These are phyloP conservation scores for Enteromius afrohamiltoni DNA, from an alignment of 2,797 vertebrate genomes.

Conservation along the genomic window DNA sequence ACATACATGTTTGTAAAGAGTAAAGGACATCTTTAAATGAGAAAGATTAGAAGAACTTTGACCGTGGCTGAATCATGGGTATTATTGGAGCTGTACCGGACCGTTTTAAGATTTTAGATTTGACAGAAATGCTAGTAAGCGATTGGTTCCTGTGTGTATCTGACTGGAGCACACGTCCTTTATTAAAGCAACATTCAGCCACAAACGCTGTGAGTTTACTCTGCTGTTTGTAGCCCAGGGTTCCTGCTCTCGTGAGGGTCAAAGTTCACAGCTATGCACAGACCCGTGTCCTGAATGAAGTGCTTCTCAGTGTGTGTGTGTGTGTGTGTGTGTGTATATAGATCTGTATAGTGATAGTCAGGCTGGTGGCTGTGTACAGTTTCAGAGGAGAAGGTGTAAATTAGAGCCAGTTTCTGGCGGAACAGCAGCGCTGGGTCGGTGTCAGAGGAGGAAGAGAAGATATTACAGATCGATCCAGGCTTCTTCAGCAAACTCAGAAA, in stretches of 20 bases:
- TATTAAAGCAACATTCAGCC: neutral
- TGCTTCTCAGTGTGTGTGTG: slow-evolving; percentile 49
- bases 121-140: too few species aligned
- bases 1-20: neutral
- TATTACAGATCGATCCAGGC: neutral
- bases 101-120: neutral
- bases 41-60: neutral
- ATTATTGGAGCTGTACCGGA: too few species aligned
- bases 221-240: too few species aligned
- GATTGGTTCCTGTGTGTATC: too few species aligned
- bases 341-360: slow-evolving; percentile 62
- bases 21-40: neutral
- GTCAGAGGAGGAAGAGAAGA: slow-evolving; percentile 46
- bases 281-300: slow-evolving; percentile 43
- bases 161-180: too few species aligned
- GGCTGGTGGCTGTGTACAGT: slow-evolving; percentile 53
- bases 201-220: neutral
- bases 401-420: slow-evolving; percentile 22
- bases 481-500: slow-evolving; percentile 62
- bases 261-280: too few species aligned
- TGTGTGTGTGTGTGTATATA: slow-evolving; percentile 61
- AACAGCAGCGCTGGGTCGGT: slow-evolving; percentile 47
- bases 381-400: slow-evolving; percentile 38
- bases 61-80: too few species aligned
- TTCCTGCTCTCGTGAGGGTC: too few species aligned